Percentiles rank a stretch among this genome's conserved stretches.
Conservation (phyloP, 2,113 vertebrate genomes). For the Podilymbus podiceps region DNA sequence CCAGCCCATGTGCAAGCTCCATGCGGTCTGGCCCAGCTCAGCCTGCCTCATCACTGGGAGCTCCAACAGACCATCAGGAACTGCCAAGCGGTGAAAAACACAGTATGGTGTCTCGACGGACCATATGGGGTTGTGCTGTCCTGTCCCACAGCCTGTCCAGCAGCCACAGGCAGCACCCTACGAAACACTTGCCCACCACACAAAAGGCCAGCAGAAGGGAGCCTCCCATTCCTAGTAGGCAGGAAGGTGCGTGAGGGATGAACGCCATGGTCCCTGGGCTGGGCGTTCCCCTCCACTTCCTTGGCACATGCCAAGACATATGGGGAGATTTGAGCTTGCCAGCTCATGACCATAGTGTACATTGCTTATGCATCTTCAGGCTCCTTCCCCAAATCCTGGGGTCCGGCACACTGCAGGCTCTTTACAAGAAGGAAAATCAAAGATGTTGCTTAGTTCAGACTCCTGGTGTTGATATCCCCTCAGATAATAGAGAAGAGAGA, state of each 20-base stretch:
- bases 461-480: neutral
- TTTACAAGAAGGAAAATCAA: neutral
- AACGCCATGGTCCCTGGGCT: accelerated
- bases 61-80: neutral
- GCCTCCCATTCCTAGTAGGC: neutral
- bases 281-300: neutral
- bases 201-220: accelerated
- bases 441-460: neutral
- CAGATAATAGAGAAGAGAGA: neutral
- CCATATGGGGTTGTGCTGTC: neutral
- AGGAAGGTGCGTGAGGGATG: accelerated
- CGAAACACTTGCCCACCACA: neutral
- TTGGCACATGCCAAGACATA: neutral
- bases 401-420: neutral
- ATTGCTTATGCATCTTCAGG: neutral
- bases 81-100: neutral
- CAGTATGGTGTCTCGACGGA: neutral
- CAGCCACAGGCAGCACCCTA: neutral
- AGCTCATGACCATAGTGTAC: neutral
- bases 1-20: slow-evolving; percentile 30
- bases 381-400: neutral
- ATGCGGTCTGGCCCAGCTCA: slow-evolving; percentile 3
- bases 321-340: neutral
- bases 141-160: neutral
- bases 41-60: neutral